A percentile compares a stretch with the other conserved stretches of the same genome.
Evolutionary conservation across 2,797 vertebrate genomes (phyloP).

Genomic region (Gorsachius magnificus): DNA sequence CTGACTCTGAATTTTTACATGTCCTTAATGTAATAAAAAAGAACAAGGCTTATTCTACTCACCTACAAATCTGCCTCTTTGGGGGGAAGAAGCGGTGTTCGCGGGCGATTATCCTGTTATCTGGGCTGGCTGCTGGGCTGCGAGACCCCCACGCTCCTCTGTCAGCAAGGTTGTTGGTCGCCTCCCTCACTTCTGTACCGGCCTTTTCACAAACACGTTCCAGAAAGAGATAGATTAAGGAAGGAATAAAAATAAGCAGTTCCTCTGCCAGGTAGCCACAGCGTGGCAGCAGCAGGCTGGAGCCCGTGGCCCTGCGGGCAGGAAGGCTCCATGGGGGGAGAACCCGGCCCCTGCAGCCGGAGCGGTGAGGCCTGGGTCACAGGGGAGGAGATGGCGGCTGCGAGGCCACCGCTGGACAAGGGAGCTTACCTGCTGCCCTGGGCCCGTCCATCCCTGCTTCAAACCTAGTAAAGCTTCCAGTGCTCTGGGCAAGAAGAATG

Average conservation of each 20-base stretch:
- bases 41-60: background rate
- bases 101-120: no score
- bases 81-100: background rate
- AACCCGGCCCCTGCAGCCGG: no score
- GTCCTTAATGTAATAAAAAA: background rate
- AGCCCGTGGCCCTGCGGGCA: background rate
- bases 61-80: rapidly evolving
- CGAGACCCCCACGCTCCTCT: rapidly evolving
- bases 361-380: no score
- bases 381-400: background rate
- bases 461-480: rapidly evolving
- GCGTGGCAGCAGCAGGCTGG: background rate
- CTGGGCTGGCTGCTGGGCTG: no score
- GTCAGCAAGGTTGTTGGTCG: no score
- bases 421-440: background rate
- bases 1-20: background rate
- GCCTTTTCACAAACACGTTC: rapidly evolving
- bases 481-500: background rate
- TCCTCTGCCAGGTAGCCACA: background rate
- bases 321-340: no score
- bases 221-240: rapidly evolving
- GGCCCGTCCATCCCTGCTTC: background rate
- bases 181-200: background rate
- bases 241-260: background rate
- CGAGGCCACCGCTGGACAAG: background rate